These are phyloP conservation scores for Liolophura sinensis DNA, from an alignment of 1,140 invertebrate genomes.

Conservation along the genomic window DNA sequence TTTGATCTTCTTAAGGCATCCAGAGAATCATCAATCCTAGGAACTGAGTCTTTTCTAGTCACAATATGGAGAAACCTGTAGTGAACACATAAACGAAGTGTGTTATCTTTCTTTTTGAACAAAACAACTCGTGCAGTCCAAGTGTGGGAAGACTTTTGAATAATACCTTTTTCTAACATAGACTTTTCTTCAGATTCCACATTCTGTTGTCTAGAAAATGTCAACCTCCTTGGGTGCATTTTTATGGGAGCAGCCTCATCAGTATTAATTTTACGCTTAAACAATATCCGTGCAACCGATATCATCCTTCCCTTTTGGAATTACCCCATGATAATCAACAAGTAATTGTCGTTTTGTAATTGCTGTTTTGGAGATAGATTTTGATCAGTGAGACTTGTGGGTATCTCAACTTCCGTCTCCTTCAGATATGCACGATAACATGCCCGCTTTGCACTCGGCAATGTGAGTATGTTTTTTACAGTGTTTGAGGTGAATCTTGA, in stretches of 20 bases:
- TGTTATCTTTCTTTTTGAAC: slow-evolving; percentile 63
- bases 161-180: no score
- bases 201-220: slow-evolving; percentile 2
- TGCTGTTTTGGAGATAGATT: not conserved
- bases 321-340: slow-evolving; percentile 6
- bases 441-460: not conserved
- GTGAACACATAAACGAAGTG: slow-evolving; percentile 58
- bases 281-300: slow-evolving; percentile 10
- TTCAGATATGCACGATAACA: not conserved
- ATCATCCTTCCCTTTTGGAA: slow-evolving; percentile 14
- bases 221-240: slow-evolving; percentile 9
- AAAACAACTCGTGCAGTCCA: slow-evolving; percentile 38
- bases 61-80: slow-evolving; percentile 58
- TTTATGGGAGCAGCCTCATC: slow-evolving; percentile 8
- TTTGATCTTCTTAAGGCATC: slow-evolving; percentile 40
- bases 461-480: not conserved
- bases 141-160: slow-evolving; percentile 24
- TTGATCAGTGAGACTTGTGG: slow-evolving; percentile 3
- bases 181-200: slow-evolving; percentile 8
- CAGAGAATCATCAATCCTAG: slow-evolving; percentile 58
- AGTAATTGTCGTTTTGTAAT: not conserved
- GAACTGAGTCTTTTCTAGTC: slow-evolving; percentile 60
- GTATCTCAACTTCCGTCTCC: not conserved
- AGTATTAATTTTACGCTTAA: slow-evolving; percentile 19
- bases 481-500: slow-evolving; percentile 3